Evolutionary conservation across 2,888 invertebrate species (phyloP), one percentile per base, ranked within the genome.

Genomic region (Cremastobaeus sp.): DNA sequence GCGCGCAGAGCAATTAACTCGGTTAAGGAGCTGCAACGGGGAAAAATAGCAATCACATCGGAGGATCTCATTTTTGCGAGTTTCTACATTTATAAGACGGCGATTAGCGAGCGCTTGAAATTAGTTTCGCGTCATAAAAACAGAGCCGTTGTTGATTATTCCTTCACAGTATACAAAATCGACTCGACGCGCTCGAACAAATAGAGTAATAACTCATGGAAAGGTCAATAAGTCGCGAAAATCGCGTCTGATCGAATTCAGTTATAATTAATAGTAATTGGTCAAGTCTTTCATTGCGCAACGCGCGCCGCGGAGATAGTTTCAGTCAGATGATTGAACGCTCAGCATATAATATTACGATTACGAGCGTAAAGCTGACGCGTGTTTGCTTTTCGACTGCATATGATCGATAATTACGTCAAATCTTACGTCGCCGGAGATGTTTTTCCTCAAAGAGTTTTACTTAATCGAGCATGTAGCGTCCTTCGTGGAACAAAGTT

Each of bases 341-440:
- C 25, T 45, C n/a, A 8, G 12, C 17, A 48, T 41, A 41, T 60
- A 39, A 30, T 41, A 50, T 30, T 20, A n/a, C 8, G 5, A 25
- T 34, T 4, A 37, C 37, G 28, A 47, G 12, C 14, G n/a, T n/a
- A n/a, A n/a, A n/a, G n/a, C 9, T 32, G 9, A 52, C 15, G 11
- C 14, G 18, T 64, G 55, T 57, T 66, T 57, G 57, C 57, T 30
- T 39, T 48, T 48, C n/a, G 20, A 57, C 8, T 34, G 18, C 15
- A 14, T 57, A 12, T 39, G 48, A 50, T 57, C 50, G 50, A 68
- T 68, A 68, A 59, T 68, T 59, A 45, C 50, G 30, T 68, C 52
- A 35, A 68, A 20, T 50, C 41, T 52, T 35, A 59, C 18, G 39
- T 50, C 66, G 34, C 11, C 14, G 12, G 35, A 37, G 18, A 47